Conservation (phyloP, 2,797 vertebrate genomes). For the Sphaeramia orbicularis region DNA sequence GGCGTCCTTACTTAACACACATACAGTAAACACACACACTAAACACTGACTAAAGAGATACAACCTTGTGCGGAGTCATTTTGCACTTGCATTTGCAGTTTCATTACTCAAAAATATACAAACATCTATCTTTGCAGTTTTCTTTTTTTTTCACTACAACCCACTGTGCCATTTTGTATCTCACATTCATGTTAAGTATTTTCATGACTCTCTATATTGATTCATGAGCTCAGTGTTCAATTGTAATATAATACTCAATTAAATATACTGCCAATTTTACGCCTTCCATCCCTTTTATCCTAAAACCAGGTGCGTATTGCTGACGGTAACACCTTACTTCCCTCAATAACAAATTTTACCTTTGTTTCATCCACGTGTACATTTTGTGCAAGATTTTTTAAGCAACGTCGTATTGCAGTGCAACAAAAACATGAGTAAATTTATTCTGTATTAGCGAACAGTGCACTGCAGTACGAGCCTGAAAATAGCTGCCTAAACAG, state of each 20-base stretch:
- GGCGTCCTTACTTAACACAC: constrained; percentile 72
- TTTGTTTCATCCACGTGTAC: no score
- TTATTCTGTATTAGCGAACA: constrained; percentile 7
- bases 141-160: background rate
- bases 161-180: background rate
- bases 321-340: background rate
- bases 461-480: constrained; percentile 31
- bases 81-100: background rate
- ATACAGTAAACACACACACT: constrained; percentile 41
- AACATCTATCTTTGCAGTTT: constrained; percentile 1
- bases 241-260: background rate
- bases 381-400: background rate
- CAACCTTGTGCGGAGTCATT: constrained; percentile 7
- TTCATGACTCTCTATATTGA: background rate
- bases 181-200: background rate
- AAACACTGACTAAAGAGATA: constrained; percentile 36
- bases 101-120: background rate
- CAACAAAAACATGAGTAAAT: constrained; percentile 28
- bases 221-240: background rate
- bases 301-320: background rate
- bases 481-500: constrained; percentile 56
- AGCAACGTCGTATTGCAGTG: constrained; percentile 3
- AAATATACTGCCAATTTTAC: constrained; percentile 6
- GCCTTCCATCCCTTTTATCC: background rate
- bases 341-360: no score